These are phyloP conservation scores for Lasiommata megera DNA, from an alignment of 2,888 invertebrate species.

Conservation along the genomic window DNA sequence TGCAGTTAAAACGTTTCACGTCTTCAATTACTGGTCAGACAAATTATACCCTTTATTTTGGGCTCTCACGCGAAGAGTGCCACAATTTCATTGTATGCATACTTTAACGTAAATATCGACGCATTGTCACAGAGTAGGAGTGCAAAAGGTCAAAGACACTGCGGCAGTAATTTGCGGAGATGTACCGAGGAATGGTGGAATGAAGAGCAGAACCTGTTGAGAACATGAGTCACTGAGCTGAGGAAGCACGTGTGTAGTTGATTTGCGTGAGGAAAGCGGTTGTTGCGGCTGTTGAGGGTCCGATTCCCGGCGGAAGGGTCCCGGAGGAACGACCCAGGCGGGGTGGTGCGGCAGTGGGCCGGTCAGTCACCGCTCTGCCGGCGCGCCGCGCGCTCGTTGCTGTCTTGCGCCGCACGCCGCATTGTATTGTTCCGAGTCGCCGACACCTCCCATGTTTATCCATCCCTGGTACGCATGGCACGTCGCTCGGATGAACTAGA, in stretches of 20 bases:
- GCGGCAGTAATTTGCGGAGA: slow-evolving; percentile 22
- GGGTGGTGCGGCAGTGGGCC: slow-evolving; percentile 77
- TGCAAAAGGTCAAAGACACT: slow-evolving; percentile 33
- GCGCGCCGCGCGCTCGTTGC: slow-evolving; percentile 70
- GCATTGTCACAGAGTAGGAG: slow-evolving; percentile 24
- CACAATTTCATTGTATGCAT: slow-evolving; percentile 26
- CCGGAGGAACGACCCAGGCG: slow-evolving; percentile 68
- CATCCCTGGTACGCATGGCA: slow-evolving; percentile 57
- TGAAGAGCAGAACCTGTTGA: slow-evolving; percentile 45
- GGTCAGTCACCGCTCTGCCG: slow-evolving; percentile 80
- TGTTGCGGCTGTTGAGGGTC: slow-evolving; percentile 52
- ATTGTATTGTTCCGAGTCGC: slow-evolving; percentile 51
- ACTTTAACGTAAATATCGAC: slow-evolving; percentile 31
- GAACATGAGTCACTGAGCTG: slow-evolving; percentile 39
- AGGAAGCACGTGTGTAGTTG: slow-evolving; percentile 42
- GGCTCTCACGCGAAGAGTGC: slow-evolving; percentile 24
- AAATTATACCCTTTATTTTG: slow-evolving; percentile 6
- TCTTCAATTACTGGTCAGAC: slow-evolving; percentile 13
- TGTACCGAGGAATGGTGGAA: slow-evolving; percentile 23
- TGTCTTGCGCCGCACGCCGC: slow-evolving; percentile 44
- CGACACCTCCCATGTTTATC: slow-evolving; percentile 60
- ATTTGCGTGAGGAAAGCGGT: slow-evolving; percentile 46
- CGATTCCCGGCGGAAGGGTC: slow-evolving; percentile 72
- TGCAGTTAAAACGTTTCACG: slow-evolving; percentile 6
- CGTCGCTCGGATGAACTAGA: slow-evolving; percentile 61